Evolutionary conservation across 2,888 invertebrate species (phyloP), one percentile per base, ranked within the genome.

Genomic region (Nephrotoma flavescens): DNA sequence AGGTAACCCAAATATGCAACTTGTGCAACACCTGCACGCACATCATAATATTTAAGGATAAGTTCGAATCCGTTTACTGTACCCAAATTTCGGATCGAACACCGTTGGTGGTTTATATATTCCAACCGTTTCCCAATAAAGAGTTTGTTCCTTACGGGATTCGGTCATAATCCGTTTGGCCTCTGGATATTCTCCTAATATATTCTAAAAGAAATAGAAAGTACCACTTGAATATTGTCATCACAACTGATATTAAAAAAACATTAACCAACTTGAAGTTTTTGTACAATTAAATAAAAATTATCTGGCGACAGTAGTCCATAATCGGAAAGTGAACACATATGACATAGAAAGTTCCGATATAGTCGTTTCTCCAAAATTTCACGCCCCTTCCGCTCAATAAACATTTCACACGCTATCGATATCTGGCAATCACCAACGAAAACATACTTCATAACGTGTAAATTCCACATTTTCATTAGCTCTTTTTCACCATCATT

Each of bases 391-490:
- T 94, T 94, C 90, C 94, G 94, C 88, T 96, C 95, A 0, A 98
- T 94, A 92, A 97, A 98, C 94, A 95, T 95, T 89, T 94, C 94
- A 90, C 97, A 97, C 1, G 97, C 97, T 85, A 95, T 90, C 0
- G 96, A 95, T 88, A 97, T 96, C 91, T 97, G 97, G 90, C 96
- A 97, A 92, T 97, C 97, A 5, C 97, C 97, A 0, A 97, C 97
- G 90, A 94, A 95, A 89, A 95, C 95, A 89, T 96, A 93, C 90
- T 96, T 96, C 97, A 97, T 97, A 3, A 97, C 95, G 91, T 98
- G 97, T 1, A 97, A 92, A 92, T 98, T 98, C 98, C 98, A 98
- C 95, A 98, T 95, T 91, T 97, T 97, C 97, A 98, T 97, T 86
- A 98, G 92, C 89, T 97, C 97, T 90, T 98, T 98, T 91, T 98